Percentiles rank a stretch among this genome's conserved stretches.
phyloP scores from a whole-genome alignment of 64 coral and sea anemone species.

The Anthopleura sola region DNA sequence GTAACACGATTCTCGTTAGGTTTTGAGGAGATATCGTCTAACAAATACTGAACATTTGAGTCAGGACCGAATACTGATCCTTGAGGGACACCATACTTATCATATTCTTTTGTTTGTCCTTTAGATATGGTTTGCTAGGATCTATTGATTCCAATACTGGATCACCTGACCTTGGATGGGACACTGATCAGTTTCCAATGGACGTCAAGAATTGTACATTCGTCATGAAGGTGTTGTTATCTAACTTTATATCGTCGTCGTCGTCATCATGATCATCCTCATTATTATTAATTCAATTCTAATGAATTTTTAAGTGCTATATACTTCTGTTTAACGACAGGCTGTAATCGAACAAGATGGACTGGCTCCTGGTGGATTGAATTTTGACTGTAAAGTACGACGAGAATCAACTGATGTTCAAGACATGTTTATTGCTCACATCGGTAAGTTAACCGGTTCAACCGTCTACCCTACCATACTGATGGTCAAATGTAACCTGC shows the following conservation, averaged over 20 bases:
- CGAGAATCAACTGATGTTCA: slow-evolving; percentile 77
- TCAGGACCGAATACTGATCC: neutral
- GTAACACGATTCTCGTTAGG: neutral
- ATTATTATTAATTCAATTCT: no score
- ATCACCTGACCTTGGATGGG: slow-evolving; percentile 87
- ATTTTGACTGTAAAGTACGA: slow-evolving; percentile 92
- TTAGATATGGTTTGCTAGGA: slow-evolving; percentile 81
- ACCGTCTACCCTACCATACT: neutral
- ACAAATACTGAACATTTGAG: no score
- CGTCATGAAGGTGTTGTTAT: slow-evolving; percentile 72
- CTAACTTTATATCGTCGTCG: no score
- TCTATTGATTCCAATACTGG: slow-evolving; percentile 91
- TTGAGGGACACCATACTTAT: slow-evolving; percentile 1
- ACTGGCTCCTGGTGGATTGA: slow-evolving; percentile 67
- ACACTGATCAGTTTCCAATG: slow-evolving; percentile 93
- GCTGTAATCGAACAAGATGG: slow-evolving; percentile 79
- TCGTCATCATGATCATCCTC: no score
- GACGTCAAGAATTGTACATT: slow-evolving; percentile 85
- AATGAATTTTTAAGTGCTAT: neutral
- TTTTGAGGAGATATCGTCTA: no score
- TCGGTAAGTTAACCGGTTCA: slow-evolving; percentile 37
- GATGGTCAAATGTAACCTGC: neutral
- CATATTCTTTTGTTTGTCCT: neutral
- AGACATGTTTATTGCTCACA: slow-evolving; percentile 88
- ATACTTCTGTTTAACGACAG: slow-evolving; percentile 8